Base-by-base conservation (phyloP, 2,888 invertebrate genomes). In the Globia sparganii region DNA sequence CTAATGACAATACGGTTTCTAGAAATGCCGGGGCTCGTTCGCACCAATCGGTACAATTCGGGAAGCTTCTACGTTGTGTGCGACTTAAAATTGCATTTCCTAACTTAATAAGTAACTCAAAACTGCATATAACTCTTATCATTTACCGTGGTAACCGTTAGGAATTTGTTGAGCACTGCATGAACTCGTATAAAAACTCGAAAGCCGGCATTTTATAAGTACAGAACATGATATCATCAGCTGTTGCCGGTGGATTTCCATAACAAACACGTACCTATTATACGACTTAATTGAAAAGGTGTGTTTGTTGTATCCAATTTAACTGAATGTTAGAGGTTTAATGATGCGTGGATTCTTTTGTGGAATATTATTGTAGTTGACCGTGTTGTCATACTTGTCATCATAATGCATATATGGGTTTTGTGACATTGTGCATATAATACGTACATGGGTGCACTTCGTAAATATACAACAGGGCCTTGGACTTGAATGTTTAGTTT, bases 401-500 rank as follows among this genome's bases (percentile, higher is more conserved):
- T n/a, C n/a, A n/a, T n/a, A n/a, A n/a, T n/a, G n/a, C n/a, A n/a
- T 56, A 2, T 15, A 64, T 40, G 56, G 65, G 46, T n/a, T 77
- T 70, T 75, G 66, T 74, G 37, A 49, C 56, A 69, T 80, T 69
- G 64, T 72, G 49, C 53, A 68, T 58, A n/a, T 13, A 75, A 53
- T 75, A 37, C 28, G 64, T 62, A n/a, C n/a, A n/a, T n/a, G n/a
- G 43, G 59, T 67, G 64, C 21, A 28, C 61, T 75, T 72, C 58
- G 61, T 68, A 70, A 72, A 77, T 70, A n/a, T 56, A 58, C 34
- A 66, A 68, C 56, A 62, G 53, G 71, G n/a, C 80, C 83, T 86
- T 87, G 88, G 61, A 77, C 88, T 86, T 86, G 86, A 81, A 72
- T 81, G 76, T 58, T 64, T 37, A 59, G 46, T 53, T 67, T 56